These are phyloP conservation scores for Pseudomyrmex sp. DNA, from an alignment of 1,140 invertebrate genomes.

Conservation along the genomic window DNA sequence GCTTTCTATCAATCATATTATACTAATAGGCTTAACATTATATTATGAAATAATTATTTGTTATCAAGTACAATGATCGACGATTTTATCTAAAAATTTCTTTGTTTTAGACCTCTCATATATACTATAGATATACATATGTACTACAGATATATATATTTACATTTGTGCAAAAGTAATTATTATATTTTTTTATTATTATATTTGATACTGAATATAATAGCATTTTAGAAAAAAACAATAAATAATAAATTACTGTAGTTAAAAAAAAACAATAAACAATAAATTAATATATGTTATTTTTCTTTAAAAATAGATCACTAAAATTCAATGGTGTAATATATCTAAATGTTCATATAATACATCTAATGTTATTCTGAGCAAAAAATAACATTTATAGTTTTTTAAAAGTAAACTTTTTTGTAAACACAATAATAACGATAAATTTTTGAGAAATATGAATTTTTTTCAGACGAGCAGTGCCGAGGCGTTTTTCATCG, in stretches of 20 bases:
- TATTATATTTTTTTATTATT: too few species aligned
- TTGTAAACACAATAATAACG: neutral
- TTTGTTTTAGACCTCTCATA: neutral
- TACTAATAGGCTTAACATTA: slow-evolving; percentile 33
- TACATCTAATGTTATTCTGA: neutral
- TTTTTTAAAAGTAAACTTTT: too few species aligned
- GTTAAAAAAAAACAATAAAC: too few species aligned
- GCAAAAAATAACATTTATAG: neutral
- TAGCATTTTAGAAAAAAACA: neutral
- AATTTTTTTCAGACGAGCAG: neutral
- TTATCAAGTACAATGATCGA: slow-evolving; percentile 41
- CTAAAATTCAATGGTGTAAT: neutral
- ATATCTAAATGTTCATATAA: neutral
- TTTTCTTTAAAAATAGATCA: neutral
- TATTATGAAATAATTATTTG: slow-evolving; percentile 51
- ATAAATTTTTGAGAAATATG: neutral
- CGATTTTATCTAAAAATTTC: neutral
- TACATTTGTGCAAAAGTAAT: too few species aligned
- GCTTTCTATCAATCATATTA: slow-evolving; percentile 37
- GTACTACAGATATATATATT: too few species aligned
- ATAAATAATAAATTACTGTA: neutral
- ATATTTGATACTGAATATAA: neutral
- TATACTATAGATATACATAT: too few species aligned
- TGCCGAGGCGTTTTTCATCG: neutral
- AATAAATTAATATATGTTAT: slow-evolving; percentile 18